These are phyloP conservation scores for Argya squamiceps DNA, from an alignment of 2,797 vertebrate species.

Conservation along the genomic window DNA sequence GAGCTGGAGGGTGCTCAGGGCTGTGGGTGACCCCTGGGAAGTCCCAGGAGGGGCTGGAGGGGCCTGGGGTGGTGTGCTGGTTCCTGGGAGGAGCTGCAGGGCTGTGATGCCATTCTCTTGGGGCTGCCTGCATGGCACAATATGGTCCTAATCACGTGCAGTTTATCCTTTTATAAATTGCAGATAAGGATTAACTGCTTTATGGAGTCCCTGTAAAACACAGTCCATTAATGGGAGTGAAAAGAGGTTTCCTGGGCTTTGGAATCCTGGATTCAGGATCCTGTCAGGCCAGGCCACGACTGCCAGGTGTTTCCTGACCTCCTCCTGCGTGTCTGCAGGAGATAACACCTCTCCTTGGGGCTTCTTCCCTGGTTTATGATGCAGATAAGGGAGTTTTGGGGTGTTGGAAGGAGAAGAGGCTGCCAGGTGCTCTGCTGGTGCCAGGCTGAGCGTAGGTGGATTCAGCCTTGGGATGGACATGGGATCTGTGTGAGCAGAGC, in stretches of 20 bases:
- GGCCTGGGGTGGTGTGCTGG: background rate
- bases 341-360: background rate
- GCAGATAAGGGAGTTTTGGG: background rate
- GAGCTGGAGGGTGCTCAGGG: background rate
- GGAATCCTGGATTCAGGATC: background rate
- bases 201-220: background rate
- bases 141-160: background rate
- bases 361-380: background rate
- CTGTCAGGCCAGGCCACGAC: background rate
- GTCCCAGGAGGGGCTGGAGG: background rate
- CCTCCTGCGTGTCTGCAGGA: background rate
- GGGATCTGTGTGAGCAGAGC: background rate
- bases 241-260: background rate
- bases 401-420: background rate
- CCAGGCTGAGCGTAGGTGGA: background rate
- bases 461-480: background rate
- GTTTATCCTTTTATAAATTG: background rate
- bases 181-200: slow-evolving; percentile 41
- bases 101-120: background rate
- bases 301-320: background rate
- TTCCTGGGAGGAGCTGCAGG: background rate
- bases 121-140: background rate
- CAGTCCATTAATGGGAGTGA: background rate
- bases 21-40: background rate
- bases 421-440: background rate